Evolutionary conservation across 2,113 vertebrate species (phyloP), one percentile per base, ranked within the genome.

Genomic region (Oreochromis tanganicae): DNA sequence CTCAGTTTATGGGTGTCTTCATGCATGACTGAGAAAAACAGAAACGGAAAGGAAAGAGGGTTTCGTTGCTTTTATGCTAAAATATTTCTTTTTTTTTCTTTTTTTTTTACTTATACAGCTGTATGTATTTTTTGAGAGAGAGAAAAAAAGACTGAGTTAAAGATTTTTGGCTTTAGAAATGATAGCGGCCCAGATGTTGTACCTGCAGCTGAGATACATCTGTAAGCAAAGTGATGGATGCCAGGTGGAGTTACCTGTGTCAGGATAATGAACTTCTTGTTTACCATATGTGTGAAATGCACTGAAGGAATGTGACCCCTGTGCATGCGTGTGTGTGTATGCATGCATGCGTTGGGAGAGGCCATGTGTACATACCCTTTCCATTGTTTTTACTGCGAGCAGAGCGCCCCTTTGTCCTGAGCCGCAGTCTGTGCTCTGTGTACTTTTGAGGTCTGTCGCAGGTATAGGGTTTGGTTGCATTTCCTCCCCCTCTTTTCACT

Each of bases 371-470:
- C 88, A 92, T 92, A 92, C 86, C 86, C 94, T 94, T 84, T 83
- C 80, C 83, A 93, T 94, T 96, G 93, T 92, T 96, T 95, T 94
- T 95, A 92, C 91, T 93, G 84, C 85, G 90, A 95, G 93, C 87
- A 91, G 91, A 88, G 84, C 57, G 34, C 87, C 92, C 92, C 92
- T 95, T 95, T 95, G 93, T 95, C 91, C 87, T 34, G 94, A 79
- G 57, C 86, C 85, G 86, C 91, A 91, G 93, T 82, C 83, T 73
- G 41, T 9, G 83, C 87, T 86, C 86, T 89, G 88, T 93, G 90
- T 91, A 75, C 90, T 84, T 93, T 91, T 84, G 71, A 86, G 87
- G 86, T 80, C 80, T 83, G 71, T 48, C 87, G 82, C 56, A 85
- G 92, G 92, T 84, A 82, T 89, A 87, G 85, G 79, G 29, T 92